Evolutionary conservation across 1,140 invertebrate genomes (phyloP), one percentile per base, ranked within the genome.

Genomic region (Teleogryllus occipitalis): DNA sequence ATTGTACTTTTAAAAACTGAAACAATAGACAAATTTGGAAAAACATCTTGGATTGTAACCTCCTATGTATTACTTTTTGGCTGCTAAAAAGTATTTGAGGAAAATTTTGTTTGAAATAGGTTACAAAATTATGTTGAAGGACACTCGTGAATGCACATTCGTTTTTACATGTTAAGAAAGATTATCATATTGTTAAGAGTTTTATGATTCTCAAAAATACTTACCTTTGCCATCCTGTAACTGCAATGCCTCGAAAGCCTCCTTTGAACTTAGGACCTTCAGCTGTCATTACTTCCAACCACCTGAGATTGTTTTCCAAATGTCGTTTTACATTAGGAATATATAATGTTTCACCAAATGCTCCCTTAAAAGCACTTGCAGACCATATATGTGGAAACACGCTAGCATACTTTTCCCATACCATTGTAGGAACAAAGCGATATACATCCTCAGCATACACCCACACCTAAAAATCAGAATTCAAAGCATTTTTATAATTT

Each of bases 341-440:
- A 78, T 93, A 91, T 75, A 94, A 85, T 39, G 90, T 92, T 81
- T 94, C 92, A 0, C 95, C 95, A 83, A 95, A 94, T 0, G 95
- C 95, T 14, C 94, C 96, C 88, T 98, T 98, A 84, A 94, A 98
- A 0, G 96, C 95, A 80, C 93, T 93, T 7, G 96, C 96, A n/a
- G 93, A 90, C 97, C 97, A 99, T n/a, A 97, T 90, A 46, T 91
- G 90, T 0, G 92, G 90, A 85, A 99, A 99, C 5, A 97, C 87
- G 76, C 90, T 88, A 0, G 91, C 89, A 82, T 96, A 98, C 74
- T 92, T 94, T 76, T 94, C 91, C 94, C 94, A 97, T 82, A 94
- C 85, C 85, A 78, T 87, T 39, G 85, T 85, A 3, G 87, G 86
- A 6, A 89, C 87, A 81, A 91, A 89, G 27, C 87, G 83, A 79